These are phyloP conservation scores for Lepidostoma basale DNA, from an alignment of 1,140 invertebrate genomes.

Conservation along the genomic window DNA sequence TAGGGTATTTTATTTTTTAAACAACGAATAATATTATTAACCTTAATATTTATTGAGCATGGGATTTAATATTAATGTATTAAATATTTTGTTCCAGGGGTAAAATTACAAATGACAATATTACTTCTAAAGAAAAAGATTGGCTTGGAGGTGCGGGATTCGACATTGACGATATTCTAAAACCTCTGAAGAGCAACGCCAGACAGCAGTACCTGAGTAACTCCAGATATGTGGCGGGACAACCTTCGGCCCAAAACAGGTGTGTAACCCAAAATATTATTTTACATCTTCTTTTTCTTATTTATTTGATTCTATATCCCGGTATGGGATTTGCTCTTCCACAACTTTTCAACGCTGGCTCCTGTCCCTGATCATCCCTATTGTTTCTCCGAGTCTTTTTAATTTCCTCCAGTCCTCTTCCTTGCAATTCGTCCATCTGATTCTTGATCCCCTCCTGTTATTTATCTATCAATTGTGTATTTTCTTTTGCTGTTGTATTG, in stretches of 20 bases:
- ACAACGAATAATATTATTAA: too few species aligned
- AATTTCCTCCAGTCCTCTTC: too few species aligned
- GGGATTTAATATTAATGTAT: constrained; percentile 6
- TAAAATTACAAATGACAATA: constrained; percentile 41
- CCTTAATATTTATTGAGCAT: neutral
- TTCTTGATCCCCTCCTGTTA: too few species aligned
- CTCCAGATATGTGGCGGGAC: constrained; percentile 42
- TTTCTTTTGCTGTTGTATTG: too few species aligned
- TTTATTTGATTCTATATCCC: neutral
- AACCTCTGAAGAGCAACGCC: constrained; percentile 32
- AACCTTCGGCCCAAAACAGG: constrained; percentile 33
- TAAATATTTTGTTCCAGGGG: constrained; percentile 26
- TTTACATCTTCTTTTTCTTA: neutral
- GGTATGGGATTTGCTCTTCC: neutral
- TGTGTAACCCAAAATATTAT: neutral
- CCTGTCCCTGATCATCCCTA: too few species aligned
- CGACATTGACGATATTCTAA: constrained; percentile 42
- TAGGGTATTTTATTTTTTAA: constrained; percentile 35
- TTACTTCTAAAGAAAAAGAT: constrained; percentile 26
- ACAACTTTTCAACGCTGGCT: too few species aligned
- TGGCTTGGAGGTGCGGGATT: constrained; percentile 36
- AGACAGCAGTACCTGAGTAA: constrained; percentile 38
- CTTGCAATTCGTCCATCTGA: too few species aligned
- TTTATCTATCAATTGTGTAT: too few species aligned
- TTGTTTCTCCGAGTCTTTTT: too few species aligned